Base-by-base conservation (phyloP, 2,888 invertebrate genomes). In the Pandemis corylana region DNA sequence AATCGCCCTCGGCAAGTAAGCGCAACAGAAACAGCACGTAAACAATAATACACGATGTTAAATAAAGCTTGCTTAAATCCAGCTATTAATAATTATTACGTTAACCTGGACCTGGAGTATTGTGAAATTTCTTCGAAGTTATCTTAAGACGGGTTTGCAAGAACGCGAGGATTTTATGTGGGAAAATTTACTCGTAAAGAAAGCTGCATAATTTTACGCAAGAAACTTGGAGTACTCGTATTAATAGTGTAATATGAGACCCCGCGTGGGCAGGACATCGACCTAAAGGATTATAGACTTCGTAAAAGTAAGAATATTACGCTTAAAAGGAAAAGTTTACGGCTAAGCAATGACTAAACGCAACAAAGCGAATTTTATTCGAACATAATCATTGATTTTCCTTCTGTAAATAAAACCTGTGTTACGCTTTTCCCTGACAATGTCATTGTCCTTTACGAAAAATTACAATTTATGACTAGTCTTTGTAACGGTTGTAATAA, bases 371-470 rank as follows among this genome's bases (percentile, higher is more conserved):
- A 53, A 53, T 61, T 72, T 13, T 36, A 49, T 59, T 63, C 44
- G 49, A 7, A 28, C 59, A 64, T 65, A 20, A n/a, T 6, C 56
- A 9, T 64, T 61, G 20, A 56, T 63, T 59, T 59, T 51, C 51
- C 10, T 49, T 49, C 20, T 51, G 4, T 15, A 62, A 13, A 69
- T 61, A 65, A 65, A 64, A 59, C 42, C n/a, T 20, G 51, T 51
- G n/a, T 10, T 28, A 65, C 20, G 28, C 41, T 41, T 28, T 62
- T 10, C 9, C 20, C 41, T 28, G 62, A 74, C 70, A 74, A 75
- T 67, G 75, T 71, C 75, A 75, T 75, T 75, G 75, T 75, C 70
- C 75, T 75, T 62, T 65, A 20, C 44, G 66, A 66, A 66, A 74
- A 66, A 71, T 62, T 67, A 71, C 71, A 68, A 63, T 71, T 75